Base-by-base conservation (phyloP, 2,888 invertebrate species). In the Callosobruchus maculatus region DNA sequence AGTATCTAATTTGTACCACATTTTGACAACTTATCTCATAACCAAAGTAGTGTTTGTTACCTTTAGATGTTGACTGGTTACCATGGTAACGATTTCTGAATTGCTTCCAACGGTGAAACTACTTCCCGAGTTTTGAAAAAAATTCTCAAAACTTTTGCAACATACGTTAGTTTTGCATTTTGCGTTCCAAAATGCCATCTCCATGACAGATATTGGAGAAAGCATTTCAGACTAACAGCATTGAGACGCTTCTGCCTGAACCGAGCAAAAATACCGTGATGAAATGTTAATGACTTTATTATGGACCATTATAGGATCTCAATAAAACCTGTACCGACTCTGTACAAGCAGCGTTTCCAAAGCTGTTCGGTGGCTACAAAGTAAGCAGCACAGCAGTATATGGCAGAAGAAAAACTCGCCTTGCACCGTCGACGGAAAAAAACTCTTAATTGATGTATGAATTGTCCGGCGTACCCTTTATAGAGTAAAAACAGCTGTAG, bases 401-500 rank as follows among this genome's bases (percentile, higher is more conserved):
- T 49, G 49, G 49, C 13, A 49, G 49, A 49, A 49, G 49, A 49
- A 49, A 49, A 49, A 49, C 49, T 49, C 49, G 49, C 49, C 13
- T 49, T 49, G 49, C 49, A 49, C 49, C 49, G 49, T 49, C 49
- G 13, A 49, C 49, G 49, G 4, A 49, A 49, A n/a, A 49, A 49
- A 49, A 49, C 49, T 18, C 4, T 49, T 49, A 49, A 49, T 49
- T 49, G 49, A 49, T 49, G 49, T 49, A 49, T 49, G 49, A 49
- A 49, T 49, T 49, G 49, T 49, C 49, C 49, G 18, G 49, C 49
- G 49, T 49, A 49, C 49, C 49, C 49, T 49, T 49, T 49, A 49
- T 49, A 49, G 49, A 49, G 49, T 49, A 49, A 49, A 49, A 75
- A 73, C 75, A 75, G 75, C 73, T 73, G 75, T 71, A 70, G 70